Evolutionary conservation across 1,140 invertebrate species (phyloP).

Genomic region (Drosophila bocki): DNA sequence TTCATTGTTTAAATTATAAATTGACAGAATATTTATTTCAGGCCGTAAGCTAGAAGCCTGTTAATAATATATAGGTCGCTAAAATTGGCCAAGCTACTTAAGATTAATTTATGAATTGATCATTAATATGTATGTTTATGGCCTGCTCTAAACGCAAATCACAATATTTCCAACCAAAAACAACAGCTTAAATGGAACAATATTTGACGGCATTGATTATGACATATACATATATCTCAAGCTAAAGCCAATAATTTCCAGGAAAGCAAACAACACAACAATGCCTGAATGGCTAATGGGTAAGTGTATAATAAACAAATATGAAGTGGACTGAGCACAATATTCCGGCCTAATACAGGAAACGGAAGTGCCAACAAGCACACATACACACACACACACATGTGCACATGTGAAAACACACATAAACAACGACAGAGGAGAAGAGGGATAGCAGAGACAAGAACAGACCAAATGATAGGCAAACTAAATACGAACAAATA

Average conservation of each 20-base stretch:
- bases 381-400: conserved; percentile 38
- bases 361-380: conserved; percentile 69
- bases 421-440: neutral
- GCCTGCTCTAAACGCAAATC: neutral
- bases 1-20: neutral
- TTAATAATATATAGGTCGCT: neutral
- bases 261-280: conserved; percentile 37
- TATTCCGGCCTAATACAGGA: conserved; percentile 74
- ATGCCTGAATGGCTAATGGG: conserved; percentile 25
- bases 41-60: neutral
- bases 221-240: conserved; percentile 6
- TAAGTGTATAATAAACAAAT: conserved; percentile 64
- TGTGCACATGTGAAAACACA: conserved; percentile 1
- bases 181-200: conserved; percentile 2
- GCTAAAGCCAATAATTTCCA: conserved; percentile 26
- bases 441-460: neutral
- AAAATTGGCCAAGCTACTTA: neutral
- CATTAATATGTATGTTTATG: neutral
- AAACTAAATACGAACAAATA: conserved; percentile 80
- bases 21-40: neutral
- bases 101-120: neutral
- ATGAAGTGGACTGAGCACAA: conserved; percentile 48
- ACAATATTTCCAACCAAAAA: neutral
- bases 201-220: conserved; percentile 41
- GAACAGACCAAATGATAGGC: conserved; percentile 35